Evolutionary conservation across 92 coral and sea anemone genomes (phyloP), one percentile per base, ranked within the genome.

Genomic region (Actinostola sp.): DNA sequence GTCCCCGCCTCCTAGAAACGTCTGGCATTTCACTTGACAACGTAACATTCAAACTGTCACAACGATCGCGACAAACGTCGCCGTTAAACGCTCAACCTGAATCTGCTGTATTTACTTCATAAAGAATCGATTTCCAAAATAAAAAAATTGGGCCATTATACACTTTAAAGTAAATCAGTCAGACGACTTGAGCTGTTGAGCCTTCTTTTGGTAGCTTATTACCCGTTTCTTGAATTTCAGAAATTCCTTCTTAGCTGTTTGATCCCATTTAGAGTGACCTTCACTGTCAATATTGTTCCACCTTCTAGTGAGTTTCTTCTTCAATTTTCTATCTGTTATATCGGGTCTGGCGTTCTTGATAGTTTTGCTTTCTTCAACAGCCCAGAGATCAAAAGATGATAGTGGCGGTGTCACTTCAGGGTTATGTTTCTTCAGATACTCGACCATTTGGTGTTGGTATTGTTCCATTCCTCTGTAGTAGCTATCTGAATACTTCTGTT

Each of bases 301-400:
- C 33, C 67, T 34, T 29, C 82, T 76, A 8, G 24, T 61, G 0
- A 90, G 42, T 60, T 90, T 90, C 63, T 86, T 90, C 0, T 34
- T 45, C 26, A 86, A 21, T 34, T 86, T 90, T 34, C 65, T 86
- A n/a, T 86, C 79, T 0, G 92, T 78, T 11, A 90, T 74, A 14
- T 90, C 87, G 1, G 92, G 89, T 6, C 48, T 52, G 0, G 48
- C 63, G 20, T 39, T 26, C 50, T 60, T 74, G 1, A 90, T 53
- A 39, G 34, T 64, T 13, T 76, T 45, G 3, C 36, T 12, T 52
- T 73, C 87, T 13, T 56, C 68, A 0, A 24, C 48, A 1, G 83
- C 82, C 92, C 92, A 90, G 12, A 90, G 58, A 0, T 86, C 89
- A 63, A 68, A 83, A 0, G 89, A 86, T 4, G 82, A 24, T n/a